Evolutionary conservation across 1,140 invertebrate species (phyloP), one percentile per base, ranked within the genome.

Genomic region (Cataglyphis hispanica): DNA sequence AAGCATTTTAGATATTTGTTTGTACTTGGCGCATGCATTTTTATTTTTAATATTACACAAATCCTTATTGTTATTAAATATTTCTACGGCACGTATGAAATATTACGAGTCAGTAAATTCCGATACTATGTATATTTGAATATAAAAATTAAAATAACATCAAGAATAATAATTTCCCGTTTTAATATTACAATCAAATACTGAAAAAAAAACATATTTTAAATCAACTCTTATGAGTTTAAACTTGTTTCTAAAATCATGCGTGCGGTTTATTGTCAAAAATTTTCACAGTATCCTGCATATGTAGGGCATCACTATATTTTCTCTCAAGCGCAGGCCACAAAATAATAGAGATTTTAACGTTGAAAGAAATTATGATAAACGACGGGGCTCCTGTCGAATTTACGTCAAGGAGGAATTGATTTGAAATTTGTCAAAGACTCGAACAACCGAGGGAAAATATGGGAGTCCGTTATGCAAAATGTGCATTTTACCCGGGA

Each of bases 21-120:
- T 16, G 7, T 46, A 13, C 2, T 46, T 46, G 43, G 7, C 1
- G 2, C 10, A 1, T 61, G 31, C 31, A 31, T 61, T 31, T 16
- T 11, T 40, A 66, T 4, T 16, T 25, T 5, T 61, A 2, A 64
- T 34, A 34, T 34, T 16, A 58, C 13, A 58, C 13, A 19, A n/a
- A 34, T 3, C 7, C 19, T 81, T 72, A 46, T 72, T 43, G 58
- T 60, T 37, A 69, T 80, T 53, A 80, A 53, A 61, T 80, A 75
- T 67, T 67, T 80, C 5, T 19, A 53, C 34, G 16, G 11, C 3
- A 61, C 37, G 1, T 40, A 5, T 19, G 22, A 60, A 70, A 22
- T 72, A 34, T 25, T 1, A 60, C 37, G 25, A 13, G 25, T 81
- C 1, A 11, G 11, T 50, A 83, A 72, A 72, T 74, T 74, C n/a